These are phyloP conservation scores for Coptodon bakossiorum DNA, from an alignment of 2,113 vertebrate genomes.

Conservation along the genomic window DNA sequence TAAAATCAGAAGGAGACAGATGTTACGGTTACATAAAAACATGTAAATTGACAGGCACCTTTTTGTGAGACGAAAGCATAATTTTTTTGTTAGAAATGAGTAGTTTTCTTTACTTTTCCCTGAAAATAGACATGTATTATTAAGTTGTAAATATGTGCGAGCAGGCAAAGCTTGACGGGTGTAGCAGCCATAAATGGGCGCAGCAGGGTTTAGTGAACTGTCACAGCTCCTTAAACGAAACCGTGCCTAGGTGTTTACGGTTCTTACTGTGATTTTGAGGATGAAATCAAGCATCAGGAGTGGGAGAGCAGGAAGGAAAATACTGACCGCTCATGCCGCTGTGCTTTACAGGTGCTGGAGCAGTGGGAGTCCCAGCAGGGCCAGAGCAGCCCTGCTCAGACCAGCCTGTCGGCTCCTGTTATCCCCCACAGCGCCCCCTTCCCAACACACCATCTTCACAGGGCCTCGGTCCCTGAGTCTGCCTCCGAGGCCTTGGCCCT, in stretches of 20 bases:
- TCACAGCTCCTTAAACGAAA: not conserved
- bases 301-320: not conserved
- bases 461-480: slow-evolving; percentile 89
- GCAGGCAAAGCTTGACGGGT: not conserved
- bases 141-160: not conserved
- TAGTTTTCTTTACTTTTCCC: not conserved
- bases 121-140: not conserved
- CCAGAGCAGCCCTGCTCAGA: slow-evolving; percentile 85
- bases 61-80: not conserved
- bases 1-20: not conserved
- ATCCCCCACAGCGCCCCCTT: slow-evolving; percentile 85
- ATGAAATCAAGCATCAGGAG: not conserved
- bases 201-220: not conserved
- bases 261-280: not conserved
- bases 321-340: slow-evolving; percentile 54
- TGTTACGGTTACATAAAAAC: not conserved
- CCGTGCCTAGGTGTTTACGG: not conserved
- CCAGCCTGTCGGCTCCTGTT: slow-evolving; percentile 84
- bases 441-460: slow-evolving; percentile 79
- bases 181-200: not conserved
- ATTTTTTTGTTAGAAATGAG: not conserved
- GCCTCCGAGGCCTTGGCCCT: slow-evolving; percentile 80
- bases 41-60: not conserved
- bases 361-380: slow-evolving; percentile 82
- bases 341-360: slow-evolving; percentile 88